Conservation (phyloP, 2,888 invertebrate species). For the Argyresthia goedartella region DNA sequence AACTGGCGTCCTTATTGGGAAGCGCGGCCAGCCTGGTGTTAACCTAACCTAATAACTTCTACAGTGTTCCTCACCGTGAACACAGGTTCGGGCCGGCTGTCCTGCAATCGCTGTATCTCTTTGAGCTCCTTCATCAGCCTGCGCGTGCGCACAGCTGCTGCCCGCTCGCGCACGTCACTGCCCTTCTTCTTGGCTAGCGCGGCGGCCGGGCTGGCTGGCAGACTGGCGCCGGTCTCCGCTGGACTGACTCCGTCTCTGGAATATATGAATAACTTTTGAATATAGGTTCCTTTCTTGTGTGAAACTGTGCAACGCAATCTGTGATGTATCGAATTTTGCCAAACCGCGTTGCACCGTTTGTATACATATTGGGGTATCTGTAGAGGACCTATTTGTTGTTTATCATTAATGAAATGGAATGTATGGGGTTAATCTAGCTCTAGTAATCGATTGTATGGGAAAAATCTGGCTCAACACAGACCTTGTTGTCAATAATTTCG, state of each 20-base stretch:
- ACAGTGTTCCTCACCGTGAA: slow-evolving; percentile 72
- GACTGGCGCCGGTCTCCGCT: slow-evolving; percentile 55
- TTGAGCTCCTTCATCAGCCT: slow-evolving; percentile 89
- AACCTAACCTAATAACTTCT: too few species aligned
- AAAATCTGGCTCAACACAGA: too few species aligned
- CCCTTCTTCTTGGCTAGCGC: slow-evolving; percentile 57
- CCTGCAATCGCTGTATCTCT: slow-evolving; percentile 82
- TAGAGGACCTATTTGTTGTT: too few species aligned
- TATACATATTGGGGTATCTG: too few species aligned
- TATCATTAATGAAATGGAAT: too few species aligned
- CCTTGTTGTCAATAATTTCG: too few species aligned
- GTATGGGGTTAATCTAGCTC: too few species aligned
- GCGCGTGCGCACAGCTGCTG: slow-evolving; percentile 75
- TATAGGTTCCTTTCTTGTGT: background rate
- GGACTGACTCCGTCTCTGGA: slow-evolving; percentile 63
- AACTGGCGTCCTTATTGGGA: too few species aligned
- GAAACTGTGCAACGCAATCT: background rate
- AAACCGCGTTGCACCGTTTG: too few species aligned
- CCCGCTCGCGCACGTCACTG: slow-evolving; percentile 52
- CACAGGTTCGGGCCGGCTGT: slow-evolving; percentile 76
- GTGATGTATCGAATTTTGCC: too few species aligned
- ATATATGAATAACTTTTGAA: background rate
- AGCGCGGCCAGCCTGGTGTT: too few species aligned
- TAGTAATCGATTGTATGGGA: too few species aligned
- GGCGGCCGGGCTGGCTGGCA: slow-evolving; percentile 61